Evolutionary conservation across 2,113 vertebrate species (phyloP).

Genomic region (Phocoena phocoena): DNA sequence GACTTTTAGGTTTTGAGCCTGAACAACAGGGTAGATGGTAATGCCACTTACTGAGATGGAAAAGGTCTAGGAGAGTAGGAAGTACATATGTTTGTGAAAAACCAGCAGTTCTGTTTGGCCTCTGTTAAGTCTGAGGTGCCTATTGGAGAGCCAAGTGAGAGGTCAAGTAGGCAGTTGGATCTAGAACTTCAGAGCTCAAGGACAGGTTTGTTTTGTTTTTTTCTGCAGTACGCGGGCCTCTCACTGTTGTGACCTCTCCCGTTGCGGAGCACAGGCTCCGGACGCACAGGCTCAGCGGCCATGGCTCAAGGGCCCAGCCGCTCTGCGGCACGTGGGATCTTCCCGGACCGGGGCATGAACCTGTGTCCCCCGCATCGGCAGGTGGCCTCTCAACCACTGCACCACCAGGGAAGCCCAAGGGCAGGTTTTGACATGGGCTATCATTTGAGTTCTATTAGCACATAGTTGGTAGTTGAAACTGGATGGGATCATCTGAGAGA

Average conservation of each 20-base stretch:
- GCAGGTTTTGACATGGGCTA: background rate
- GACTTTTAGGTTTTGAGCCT: background rate
- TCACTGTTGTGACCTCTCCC: no score
- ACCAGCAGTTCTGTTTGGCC: background rate
- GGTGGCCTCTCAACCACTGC: no score
- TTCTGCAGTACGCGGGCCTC: no score
- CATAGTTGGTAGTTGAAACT: background rate
- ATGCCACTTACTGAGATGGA: background rate
- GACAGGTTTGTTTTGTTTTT: background rate
- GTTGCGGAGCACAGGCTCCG: no score
- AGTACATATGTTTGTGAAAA: background rate
- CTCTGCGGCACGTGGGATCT: no score
- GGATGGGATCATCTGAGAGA: background rate
- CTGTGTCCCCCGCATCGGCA: no score
- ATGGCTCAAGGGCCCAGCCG: no score
- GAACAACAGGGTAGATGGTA: background rate
- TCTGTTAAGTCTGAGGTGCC: background rate
- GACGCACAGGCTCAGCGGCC: no score
- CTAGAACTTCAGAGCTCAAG: background rate
- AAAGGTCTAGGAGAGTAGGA: background rate
- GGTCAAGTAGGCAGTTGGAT: background rate
- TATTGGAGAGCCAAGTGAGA: background rate
- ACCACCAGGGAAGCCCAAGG: no score
- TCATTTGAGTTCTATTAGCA: background rate
- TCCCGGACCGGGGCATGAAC: no score